Conservation (phyloP, 2,113 vertebrate species). For the Neopipo cinnamomea region DNA sequence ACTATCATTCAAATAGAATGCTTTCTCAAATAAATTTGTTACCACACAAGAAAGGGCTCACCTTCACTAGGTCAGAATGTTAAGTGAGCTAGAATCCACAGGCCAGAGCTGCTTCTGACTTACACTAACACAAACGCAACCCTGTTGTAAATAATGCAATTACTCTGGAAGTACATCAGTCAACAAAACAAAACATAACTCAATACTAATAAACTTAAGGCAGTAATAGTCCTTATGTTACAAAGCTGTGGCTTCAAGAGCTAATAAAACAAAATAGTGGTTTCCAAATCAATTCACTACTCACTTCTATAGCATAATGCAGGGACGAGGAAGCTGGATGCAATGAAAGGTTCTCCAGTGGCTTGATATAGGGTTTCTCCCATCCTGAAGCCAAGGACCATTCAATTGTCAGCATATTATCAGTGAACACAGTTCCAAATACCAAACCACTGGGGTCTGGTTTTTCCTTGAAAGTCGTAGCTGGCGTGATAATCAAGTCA, state of each 20-base stretch:
- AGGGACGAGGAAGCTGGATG: slow-evolving; percentile 82
- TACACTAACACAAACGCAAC: background rate
- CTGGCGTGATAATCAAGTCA: slow-evolving; percentile 76
- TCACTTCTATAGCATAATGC: slow-evolving; percentile 84
- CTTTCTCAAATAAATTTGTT: background rate
- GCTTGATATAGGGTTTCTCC: slow-evolving; percentile 83
- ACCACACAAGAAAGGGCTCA: background rate
- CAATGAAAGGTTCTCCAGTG: slow-evolving; percentile 81
- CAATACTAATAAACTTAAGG: background rate
- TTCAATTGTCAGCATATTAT: slow-evolving; percentile 89
- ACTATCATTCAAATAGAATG: background rate
- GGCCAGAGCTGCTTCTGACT: background rate
- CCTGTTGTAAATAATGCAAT: background rate
- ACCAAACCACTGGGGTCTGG: slow-evolving; percentile 73
- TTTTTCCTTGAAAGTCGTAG: slow-evolving; percentile 73
- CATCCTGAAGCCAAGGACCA: slow-evolving; percentile 83
- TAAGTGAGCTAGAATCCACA: background rate
- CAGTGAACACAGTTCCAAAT: slow-evolving; percentile 87
- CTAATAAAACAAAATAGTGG: background rate
- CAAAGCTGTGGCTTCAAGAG: background rate
- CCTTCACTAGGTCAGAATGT: background rate
- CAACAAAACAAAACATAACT: background rate
- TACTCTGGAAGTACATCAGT: background rate
- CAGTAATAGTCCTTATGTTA: background rate
- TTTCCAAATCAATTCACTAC: slow-evolving; percentile 24